These are phyloP conservation scores for Cottoperca gobio DNA, from an alignment of 2,797 vertebrate species.

Conservation along the genomic window DNA sequence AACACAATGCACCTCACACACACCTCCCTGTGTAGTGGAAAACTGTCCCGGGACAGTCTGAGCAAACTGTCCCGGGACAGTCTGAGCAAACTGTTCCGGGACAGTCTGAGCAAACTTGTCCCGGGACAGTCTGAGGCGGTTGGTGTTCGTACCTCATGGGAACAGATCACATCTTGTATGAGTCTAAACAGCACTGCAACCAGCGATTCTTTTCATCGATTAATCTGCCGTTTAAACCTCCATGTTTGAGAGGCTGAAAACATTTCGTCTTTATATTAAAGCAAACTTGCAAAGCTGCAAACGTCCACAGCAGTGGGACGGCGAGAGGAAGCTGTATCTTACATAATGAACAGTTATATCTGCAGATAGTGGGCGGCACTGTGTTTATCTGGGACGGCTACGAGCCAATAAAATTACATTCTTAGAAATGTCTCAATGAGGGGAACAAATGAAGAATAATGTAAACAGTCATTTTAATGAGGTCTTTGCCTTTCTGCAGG, in stretches of 20 bases:
- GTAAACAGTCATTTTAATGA: constrained; percentile 66
- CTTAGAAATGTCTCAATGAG: constrained; percentile 65
- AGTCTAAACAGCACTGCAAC: too few species aligned
- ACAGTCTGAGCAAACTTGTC: too few species aligned
- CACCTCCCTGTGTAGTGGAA: constrained; percentile 61
- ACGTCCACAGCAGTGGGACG: constrained; percentile 46
- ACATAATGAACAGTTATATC: constrained; percentile 77
- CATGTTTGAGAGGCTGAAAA: too few species aligned
- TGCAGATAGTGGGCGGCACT: constrained; percentile 64
- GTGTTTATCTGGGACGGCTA: constrained; percentile 79
- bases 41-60: constrained; percentile 52
- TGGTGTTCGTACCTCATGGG: too few species aligned
- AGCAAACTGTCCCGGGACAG: constrained; percentile 58
- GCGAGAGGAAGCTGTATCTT: constrained; percentile 62
- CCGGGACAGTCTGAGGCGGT: too few species aligned
- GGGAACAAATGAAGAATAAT: constrained; percentile 63
- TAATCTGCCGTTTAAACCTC: too few species aligned
- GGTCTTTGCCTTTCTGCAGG: constrained; percentile 21
- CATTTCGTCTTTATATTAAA: too few species aligned
- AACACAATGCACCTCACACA: constrained; percentile 66
- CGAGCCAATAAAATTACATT: constrained; percentile 72
- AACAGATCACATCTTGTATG: constrained; percentile 60
- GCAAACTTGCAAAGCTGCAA: not conserved
- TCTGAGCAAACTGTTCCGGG: too few species aligned
- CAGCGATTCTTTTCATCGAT: too few species aligned